phyloP scores from a whole-genome alignment of 2,888 invertebrate genomes.

The Bellardia bayeri region DNA sequence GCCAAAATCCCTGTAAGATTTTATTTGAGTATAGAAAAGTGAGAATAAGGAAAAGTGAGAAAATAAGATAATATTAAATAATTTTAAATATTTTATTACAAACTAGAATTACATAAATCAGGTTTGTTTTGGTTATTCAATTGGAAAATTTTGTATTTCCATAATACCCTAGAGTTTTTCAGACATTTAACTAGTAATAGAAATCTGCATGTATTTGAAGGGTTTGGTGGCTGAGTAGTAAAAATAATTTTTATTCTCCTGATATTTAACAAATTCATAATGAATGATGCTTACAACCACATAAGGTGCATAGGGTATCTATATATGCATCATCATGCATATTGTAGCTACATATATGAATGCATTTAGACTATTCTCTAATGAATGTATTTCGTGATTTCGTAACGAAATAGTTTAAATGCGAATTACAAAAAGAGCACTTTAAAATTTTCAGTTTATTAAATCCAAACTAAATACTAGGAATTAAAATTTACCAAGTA shows the following conservation, averaged over 20 bases:
- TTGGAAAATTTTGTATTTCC: not conserved
- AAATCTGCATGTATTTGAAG: not conserved
- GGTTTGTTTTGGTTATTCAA: not conserved
- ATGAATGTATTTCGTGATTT: constrained; percentile 13
- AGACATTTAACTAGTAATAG: not conserved
- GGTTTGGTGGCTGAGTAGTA: not conserved
- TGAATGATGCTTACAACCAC: constrained; percentile 20
- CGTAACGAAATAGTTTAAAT: not conserved
- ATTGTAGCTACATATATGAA: not conserved
- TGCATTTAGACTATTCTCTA: not conserved
- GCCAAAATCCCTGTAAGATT: not conserved
- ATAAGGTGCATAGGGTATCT: not conserved
- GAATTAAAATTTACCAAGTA: too few species aligned
- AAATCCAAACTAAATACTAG: too few species aligned
- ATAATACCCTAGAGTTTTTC: not conserved
- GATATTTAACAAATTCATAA: constrained; percentile 18
- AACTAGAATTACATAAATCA: not conserved
- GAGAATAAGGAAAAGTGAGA: not conserved
- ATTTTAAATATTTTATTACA: not conserved
- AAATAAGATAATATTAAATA: not conserved
- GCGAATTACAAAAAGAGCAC: not conserved
- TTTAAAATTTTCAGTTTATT: not conserved
- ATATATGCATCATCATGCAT: not conserved
- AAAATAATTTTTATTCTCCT: not conserved
- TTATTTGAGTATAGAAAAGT: not conserved